phyloP scores from a whole-genome alignment of 2,888 invertebrate genomes.

The Drosophila anceps region DNA sequence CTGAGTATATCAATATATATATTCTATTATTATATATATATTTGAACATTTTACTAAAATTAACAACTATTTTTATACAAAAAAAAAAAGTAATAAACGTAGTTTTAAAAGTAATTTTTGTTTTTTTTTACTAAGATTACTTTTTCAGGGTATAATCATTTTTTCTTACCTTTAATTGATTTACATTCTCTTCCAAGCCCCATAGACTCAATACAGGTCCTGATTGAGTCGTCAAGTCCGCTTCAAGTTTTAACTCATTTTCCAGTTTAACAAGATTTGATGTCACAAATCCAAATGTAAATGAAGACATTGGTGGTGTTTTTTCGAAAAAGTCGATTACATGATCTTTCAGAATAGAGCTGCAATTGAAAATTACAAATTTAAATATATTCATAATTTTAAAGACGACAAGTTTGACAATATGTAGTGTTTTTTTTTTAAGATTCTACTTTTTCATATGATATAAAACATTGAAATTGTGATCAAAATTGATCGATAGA shows the following conservation, averaged over 20 bases:
- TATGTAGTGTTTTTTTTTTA: too few species aligned
- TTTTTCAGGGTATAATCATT: too few species aligned
- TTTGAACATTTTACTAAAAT: too few species aligned
- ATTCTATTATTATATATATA: too few species aligned
- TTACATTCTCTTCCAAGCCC: constrained; percentile 84
- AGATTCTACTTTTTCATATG: background rate
- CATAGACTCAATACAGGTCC: constrained; percentile 85
- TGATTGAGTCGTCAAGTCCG: background rate
- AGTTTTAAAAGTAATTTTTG: too few species aligned
- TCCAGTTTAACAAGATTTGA: constrained; percentile 87
- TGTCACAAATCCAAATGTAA: constrained; percentile 90
- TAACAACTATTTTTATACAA: too few species aligned
- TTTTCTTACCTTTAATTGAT: constrained; percentile 61
- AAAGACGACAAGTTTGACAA: background rate
- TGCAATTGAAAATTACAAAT: constrained; percentile 57
- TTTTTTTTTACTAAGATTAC: too few species aligned
- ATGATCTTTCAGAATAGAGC: constrained; percentile 84
- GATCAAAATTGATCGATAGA: too few species aligned
- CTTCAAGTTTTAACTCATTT: background rate
- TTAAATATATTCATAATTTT: background rate
- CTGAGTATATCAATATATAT: too few species aligned
- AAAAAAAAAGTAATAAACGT: too few species aligned
- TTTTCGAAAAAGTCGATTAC: constrained; percentile 89
- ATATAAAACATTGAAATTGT: background rate
- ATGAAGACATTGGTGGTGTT: constrained; percentile 92